phyloP scores from a whole-genome alignment of 2,888 invertebrate species.

The Dynastes tityus region DNA sequence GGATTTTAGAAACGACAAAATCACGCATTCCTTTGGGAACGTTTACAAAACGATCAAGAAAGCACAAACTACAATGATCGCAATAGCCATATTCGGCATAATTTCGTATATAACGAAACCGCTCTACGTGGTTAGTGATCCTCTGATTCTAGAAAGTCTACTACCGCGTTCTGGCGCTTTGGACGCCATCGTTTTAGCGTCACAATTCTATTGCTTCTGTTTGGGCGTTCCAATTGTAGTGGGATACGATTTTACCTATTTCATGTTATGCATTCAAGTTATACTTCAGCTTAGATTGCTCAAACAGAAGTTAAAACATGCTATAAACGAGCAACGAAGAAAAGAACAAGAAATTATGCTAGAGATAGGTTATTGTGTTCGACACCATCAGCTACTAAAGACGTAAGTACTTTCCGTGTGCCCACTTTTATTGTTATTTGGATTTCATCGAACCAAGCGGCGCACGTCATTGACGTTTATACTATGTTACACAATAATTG shows the following conservation, averaged over 20 bases:
- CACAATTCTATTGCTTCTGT: not conserved
- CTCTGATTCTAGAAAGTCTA: not conserved
- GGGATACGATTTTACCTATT: slow-evolving; percentile 28
- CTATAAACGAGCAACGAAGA: not conserved
- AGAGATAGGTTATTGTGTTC: not conserved
- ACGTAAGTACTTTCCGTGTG: not conserved
- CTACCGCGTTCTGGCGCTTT: not conserved
- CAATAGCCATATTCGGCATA: not conserved
- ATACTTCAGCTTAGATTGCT: slow-evolving; percentile 32
- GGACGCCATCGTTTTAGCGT: not conserved
- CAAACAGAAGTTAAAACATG: not conserved
- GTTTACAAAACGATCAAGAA: not conserved
- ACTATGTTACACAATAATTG: too few species aligned
- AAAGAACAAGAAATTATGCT: not conserved
- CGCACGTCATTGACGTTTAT: too few species aligned
- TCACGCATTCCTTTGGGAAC: not conserved
- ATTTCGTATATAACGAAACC: not conserved
- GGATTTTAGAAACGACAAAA: not conserved
- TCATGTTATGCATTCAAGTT: not conserved
- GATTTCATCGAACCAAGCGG: too few species aligned
- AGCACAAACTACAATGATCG: not conserved
- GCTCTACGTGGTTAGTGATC: not conserved
- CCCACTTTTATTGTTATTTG: too few species aligned
- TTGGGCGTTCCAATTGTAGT: slow-evolving; percentile 1
- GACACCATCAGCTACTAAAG: not conserved